phyloP scores from a whole-genome alignment of 2,113 vertebrate genomes.

The Tangachromis dhanisi region DNA sequence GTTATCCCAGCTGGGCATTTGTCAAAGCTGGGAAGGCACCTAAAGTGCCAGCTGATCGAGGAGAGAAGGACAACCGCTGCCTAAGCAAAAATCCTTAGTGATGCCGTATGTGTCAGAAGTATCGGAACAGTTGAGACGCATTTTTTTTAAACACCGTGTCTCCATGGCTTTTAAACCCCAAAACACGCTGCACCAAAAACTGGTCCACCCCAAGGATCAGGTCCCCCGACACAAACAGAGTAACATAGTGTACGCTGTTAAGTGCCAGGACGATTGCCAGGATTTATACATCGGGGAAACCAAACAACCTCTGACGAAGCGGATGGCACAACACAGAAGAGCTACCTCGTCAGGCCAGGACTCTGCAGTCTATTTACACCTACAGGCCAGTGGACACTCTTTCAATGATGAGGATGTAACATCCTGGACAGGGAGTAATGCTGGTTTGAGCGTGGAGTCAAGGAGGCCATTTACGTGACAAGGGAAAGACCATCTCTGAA shows the following conservation, averaged over 20 bases:
- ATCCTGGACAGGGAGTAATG: too few relatives aligned
- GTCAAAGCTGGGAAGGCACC: not conserved
- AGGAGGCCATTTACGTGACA: too few relatives aligned
- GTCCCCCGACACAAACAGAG: not conserved
- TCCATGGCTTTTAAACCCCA: not conserved
- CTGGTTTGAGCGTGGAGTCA: too few relatives aligned
- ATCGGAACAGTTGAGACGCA: not conserved
- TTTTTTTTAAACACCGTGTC: rapidly evolving
- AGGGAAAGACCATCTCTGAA: too few relatives aligned
- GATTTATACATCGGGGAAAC: not conserved
- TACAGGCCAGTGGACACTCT: not conserved
- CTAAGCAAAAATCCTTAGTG: not conserved
- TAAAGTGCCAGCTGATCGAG: not conserved
- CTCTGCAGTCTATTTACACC: not conserved
- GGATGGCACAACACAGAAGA: not conserved
- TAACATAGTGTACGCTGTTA: not conserved
- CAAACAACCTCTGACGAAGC: rapidly evolving
- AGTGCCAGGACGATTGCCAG: rapidly evolving
- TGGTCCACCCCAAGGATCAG: not conserved
- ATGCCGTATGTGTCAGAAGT: rapidly evolving
- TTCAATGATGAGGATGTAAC: rapidly evolving
- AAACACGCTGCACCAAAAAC: rapidly evolving
- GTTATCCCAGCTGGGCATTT: not conserved
- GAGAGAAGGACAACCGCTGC: not conserved
- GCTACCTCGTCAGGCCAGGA: not conserved